Evolutionary conservation across 2,797 vertebrate genomes (phyloP).

Genomic region (Muscicapa comitata): DNA sequence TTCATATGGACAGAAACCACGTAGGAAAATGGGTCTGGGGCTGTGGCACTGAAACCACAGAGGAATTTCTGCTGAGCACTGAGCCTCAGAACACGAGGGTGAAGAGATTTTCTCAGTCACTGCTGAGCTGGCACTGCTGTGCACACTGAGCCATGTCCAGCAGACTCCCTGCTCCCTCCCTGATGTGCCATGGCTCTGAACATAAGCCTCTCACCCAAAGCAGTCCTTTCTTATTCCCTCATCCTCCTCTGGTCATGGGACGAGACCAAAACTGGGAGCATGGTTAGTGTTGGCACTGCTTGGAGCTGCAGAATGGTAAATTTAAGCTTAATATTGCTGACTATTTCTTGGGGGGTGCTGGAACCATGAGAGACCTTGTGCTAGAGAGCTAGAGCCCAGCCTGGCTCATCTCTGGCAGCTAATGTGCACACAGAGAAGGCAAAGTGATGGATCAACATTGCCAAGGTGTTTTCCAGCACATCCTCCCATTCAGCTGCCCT

Average conservation of each 20-base stretch:
- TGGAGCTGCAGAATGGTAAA: background rate
- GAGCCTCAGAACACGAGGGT: background rate
- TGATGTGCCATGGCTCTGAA: background rate
- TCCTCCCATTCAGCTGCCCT: background rate
- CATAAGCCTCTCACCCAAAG: background rate
- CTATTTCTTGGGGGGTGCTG: background rate
- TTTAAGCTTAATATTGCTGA: background rate
- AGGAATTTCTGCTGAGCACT: background rate
- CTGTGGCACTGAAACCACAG: background rate
- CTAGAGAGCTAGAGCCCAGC: background rate
- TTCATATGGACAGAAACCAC: background rate
- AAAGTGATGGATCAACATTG: background rate
- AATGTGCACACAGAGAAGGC: background rate
- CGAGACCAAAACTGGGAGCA: background rate
- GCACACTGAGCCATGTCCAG: accelerated
- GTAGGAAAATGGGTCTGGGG: background rate
- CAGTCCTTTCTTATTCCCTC: background rate
- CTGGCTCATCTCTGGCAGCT: background rate
- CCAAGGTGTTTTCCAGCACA: background rate
- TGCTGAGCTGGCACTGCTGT: background rate
- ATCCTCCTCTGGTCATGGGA: background rate
- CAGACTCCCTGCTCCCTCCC: background rate
- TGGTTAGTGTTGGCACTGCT: background rate
- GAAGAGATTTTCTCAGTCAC: background rate
- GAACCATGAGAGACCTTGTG: accelerated